Conservation (phyloP, 2,113 vertebrate species). For the Procavia capensis region DNA sequence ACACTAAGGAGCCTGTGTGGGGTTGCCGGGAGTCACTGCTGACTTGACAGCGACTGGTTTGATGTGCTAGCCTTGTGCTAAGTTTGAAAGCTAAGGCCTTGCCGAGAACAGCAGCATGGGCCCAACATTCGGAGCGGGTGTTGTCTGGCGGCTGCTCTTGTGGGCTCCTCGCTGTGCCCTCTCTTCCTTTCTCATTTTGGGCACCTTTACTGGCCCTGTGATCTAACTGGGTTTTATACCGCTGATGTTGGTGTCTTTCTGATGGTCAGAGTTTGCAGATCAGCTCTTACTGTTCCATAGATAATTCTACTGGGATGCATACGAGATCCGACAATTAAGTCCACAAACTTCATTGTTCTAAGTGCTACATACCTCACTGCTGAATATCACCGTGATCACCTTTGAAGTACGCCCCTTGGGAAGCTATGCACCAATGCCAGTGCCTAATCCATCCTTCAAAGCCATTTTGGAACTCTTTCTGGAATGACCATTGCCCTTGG, state of each 20-base stretch:
- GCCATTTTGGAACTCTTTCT: too few relatives aligned
- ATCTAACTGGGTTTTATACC: background rate
- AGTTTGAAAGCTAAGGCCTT: background rate
- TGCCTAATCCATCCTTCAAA: too few relatives aligned
- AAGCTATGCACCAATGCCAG: too few relatives aligned
- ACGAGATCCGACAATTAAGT: too few relatives aligned
- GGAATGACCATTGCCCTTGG: too few relatives aligned
- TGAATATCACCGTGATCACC: too few relatives aligned
- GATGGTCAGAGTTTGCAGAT: background rate
- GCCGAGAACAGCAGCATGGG: background rate
- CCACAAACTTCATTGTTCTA: too few relatives aligned
- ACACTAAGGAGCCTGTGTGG: background rate
- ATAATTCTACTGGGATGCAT: background rate
- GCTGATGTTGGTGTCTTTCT: fast-evolving
- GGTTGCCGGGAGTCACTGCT: background rate
- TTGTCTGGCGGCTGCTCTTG: background rate
- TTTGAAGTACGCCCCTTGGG: too few relatives aligned
- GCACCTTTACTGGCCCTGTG: fast-evolving
- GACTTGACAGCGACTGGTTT: background rate
- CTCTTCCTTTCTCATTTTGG: background rate
- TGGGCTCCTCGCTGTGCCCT: background rate
- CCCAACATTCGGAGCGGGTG: background rate
- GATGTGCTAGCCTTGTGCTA: fast-evolving
- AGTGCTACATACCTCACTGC: too few relatives aligned
- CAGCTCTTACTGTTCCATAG: background rate